Evolutionary conservation across 1,140 invertebrate genomes (phyloP).

Genomic region (Pseudobourletiella spinata): DNA sequence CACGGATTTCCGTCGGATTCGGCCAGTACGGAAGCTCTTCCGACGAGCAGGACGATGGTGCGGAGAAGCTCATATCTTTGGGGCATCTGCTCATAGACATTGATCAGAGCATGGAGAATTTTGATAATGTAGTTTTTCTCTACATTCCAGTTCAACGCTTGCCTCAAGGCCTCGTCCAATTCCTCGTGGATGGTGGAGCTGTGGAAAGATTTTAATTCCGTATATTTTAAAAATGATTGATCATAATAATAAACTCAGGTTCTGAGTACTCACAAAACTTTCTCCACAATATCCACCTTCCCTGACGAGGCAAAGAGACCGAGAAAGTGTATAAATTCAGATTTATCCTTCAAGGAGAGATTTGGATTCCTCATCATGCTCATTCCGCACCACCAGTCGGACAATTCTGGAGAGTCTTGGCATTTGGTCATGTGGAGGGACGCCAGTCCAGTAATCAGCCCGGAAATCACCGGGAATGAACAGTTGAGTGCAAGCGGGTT

Average conservation of each 20-base stretch:
- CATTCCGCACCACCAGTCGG: constrained; percentile 25
- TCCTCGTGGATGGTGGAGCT: background rate
- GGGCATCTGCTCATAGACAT: constrained; percentile 14
- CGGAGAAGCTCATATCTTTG: constrained; percentile 1
- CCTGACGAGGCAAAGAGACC: constrained; percentile 21
- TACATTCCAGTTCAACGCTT: constrained; percentile 15
- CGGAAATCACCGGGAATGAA: constrained; percentile 3
- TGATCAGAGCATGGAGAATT: constrained; percentile 5
- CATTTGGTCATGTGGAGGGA: constrained; percentile 15
- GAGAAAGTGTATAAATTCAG: constrained; percentile 18
- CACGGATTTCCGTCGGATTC: constrained; percentile 1
- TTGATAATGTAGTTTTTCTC: constrained; percentile 17
- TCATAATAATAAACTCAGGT: too few relatives aligned
- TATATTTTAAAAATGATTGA: too few relatives aligned
- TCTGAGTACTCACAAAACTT: constrained; percentile 12
- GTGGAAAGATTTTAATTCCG: background rate
- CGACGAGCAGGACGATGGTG: background rate
- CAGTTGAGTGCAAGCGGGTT: constrained; percentile 22
- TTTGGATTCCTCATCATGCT: constrained; percentile 1
- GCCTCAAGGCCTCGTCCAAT: background rate
- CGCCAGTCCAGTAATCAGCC: constrained; percentile 23
- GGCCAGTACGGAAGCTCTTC: background rate
- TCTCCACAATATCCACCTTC: constrained; percentile 3
- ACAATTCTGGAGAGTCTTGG: constrained; percentile 13
- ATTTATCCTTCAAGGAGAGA: constrained; percentile 22